Evolutionary conservation across 2,888 invertebrate genomes (phyloP).

Genomic region (Podabrus alpinus): DNA sequence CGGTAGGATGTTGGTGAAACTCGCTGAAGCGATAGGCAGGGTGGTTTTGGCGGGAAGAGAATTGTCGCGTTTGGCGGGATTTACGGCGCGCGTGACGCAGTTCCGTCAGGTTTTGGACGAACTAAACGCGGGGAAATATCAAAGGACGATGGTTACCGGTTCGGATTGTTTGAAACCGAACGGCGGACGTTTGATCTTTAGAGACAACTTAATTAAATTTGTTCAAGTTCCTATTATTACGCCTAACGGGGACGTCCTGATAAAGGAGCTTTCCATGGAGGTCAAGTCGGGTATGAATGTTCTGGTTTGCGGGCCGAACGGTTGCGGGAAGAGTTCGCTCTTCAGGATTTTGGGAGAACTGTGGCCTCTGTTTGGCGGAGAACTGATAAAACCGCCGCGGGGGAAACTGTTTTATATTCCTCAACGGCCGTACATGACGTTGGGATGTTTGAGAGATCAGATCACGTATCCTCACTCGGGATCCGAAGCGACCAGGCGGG

Average conservation of each 20-base stretch:
- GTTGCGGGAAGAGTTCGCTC: slow-evolving; percentile 96
- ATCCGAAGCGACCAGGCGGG: slow-evolving; percentile 79
- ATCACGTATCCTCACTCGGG: slow-evolving; percentile 93
- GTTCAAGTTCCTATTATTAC: slow-evolving; percentile 94
- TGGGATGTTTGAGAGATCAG: slow-evolving; percentile 88
- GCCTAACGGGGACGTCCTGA: slow-evolving; percentile 94
- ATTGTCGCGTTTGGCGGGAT: slow-evolving; percentile 90
- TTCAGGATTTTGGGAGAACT: slow-evolving; percentile 95
- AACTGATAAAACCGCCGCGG: slow-evolving; percentile 91
- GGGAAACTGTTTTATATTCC: slow-evolving; percentile 97
- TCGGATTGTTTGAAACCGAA: slow-evolving; percentile 63
- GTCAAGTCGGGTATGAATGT: slow-evolving; percentile 91
- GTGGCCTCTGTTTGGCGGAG: slow-evolving; percentile 96
- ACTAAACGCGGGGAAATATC: slow-evolving; percentile 74
- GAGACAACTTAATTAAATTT: slow-evolving; percentile 89
- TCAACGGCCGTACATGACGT: slow-evolving; percentile 96
- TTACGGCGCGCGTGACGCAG: slow-evolving; percentile 91
- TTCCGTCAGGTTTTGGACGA: slow-evolving; percentile 83
- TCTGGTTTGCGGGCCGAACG: slow-evolving; percentile 97
- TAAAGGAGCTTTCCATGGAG: slow-evolving; percentile 87
- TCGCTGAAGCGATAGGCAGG: slow-evolving; percentile 96
- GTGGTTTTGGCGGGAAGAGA: slow-evolving; percentile 94
- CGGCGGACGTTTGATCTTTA: slow-evolving; percentile 77
- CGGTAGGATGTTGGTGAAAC: slow-evolving; percentile 93
- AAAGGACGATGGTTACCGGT: slow-evolving; percentile 68